These are phyloP conservation scores for Acropora tenuis DNA, from an alignment of 64 coral and sea anemone species.

Conservation along the genomic window DNA sequence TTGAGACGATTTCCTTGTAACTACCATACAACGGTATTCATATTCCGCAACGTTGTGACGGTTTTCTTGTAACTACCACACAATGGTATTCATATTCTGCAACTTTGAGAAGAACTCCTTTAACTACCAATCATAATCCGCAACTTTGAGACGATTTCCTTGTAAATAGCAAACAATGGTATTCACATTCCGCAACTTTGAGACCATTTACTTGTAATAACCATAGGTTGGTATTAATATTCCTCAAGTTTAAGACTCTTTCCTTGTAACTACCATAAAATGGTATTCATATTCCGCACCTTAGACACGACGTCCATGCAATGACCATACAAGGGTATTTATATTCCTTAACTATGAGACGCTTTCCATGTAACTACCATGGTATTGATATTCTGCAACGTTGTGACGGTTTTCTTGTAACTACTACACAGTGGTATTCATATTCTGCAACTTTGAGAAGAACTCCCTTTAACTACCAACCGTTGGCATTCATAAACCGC, in stretches of 20 bases:
- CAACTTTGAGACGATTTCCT: not conserved
- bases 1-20: not conserved
- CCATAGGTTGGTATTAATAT: not conserved
- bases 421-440: not conserved
- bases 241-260: not conserved
- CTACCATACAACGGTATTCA: not conserved
- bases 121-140: not conserved
- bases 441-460: not conserved
- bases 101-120: not conserved
- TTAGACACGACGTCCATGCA: too few species aligned
- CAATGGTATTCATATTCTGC: not conserved
- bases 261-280: not conserved
- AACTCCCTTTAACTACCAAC: not conserved
- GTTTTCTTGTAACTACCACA: too few species aligned
- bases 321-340: too few species aligned
- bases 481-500: not conserved
- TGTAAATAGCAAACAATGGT: not conserved
- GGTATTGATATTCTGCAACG: not conserved
- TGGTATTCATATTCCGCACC: too few species aligned
- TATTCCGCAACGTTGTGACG: not conserved
- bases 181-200: not conserved
- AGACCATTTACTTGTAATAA: not conserved
- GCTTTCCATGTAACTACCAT: not conserved
- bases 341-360: too few species aligned
- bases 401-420: not conserved